These are phyloP conservation scores for Rhabdomys pumilio DNA, from an alignment of 2,797 vertebrate genomes.

Conservation along the genomic window DNA sequence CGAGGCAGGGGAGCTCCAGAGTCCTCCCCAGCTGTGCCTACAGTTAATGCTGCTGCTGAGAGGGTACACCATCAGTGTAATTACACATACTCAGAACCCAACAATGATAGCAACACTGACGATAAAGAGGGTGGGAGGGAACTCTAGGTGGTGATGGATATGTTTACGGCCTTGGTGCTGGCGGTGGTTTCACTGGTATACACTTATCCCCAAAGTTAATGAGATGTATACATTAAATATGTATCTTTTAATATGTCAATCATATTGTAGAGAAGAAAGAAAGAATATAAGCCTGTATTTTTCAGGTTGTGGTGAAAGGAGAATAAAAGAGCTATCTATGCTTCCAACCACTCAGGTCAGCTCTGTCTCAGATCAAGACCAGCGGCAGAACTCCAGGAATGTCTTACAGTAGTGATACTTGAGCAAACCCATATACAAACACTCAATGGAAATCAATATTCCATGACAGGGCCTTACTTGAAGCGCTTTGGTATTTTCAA, in stretches of 20 bases:
- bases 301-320: background rate
- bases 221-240: slow-evolving; percentile 21
- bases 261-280: background rate
- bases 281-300: background rate
- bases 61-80: background rate
- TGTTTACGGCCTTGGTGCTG: background rate
- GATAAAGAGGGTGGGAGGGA: background rate
- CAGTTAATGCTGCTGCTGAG: background rate
- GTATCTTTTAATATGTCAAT: slow-evolving; percentile 18
- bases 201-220: slow-evolving; percentile 23
- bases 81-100: background rate
- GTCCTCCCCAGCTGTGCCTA: background rate
- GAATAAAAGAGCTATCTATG: background rate
- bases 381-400: background rate
- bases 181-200: background rate
- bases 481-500: slow-evolving; percentile 11
- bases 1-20: background rate
- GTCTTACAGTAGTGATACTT: background rate
- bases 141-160: background rate
- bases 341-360: background rate
- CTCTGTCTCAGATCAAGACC: slow-evolving; percentile 13
- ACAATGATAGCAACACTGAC: background rate
- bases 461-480: background rate
- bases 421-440: background rate
- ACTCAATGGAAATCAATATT: background rate